These are phyloP conservation scores for Machimus rusticus DNA, from an alignment of 2,888 invertebrate species.

Conservation along the genomic window DNA sequence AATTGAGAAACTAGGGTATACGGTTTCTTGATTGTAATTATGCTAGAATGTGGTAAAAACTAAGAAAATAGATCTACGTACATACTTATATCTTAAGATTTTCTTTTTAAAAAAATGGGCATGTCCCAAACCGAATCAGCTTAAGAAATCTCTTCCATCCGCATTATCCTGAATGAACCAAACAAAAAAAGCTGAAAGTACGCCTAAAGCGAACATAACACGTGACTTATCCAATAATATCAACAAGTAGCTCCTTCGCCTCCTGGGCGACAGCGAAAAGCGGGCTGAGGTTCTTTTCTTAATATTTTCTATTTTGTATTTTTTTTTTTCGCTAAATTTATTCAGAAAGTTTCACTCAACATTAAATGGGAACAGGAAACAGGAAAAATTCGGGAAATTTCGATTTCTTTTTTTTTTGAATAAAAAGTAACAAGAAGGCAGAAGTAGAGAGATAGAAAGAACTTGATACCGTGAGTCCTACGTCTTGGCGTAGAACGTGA, in stretches of 20 bases:
- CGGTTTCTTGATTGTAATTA: too few relatives aligned
- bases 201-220: background rate
- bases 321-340: background rate
- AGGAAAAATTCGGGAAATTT: background rate
- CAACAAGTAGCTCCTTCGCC: background rate
- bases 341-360: background rate
- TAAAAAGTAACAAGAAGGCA: background rate
- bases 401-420: background rate
- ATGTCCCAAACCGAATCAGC: background rate
- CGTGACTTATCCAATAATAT: background rate
- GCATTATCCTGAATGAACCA: background rate
- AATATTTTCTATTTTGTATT: too few relatives aligned
- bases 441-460: background rate
- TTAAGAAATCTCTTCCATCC: background rate
- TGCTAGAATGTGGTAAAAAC: background rate
- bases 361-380: background rate
- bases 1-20: too few relatives aligned
- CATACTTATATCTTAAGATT: background rate
- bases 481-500: conserved; percentile 4
- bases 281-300: background rate
- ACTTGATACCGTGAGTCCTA: conserved; percentile 10
- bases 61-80: background rate
- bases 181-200: background rate
- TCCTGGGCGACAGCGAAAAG: background rate
- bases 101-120: background rate